Evolutionary conservation across 2,888 invertebrate species (phyloP).

Genomic region (Lithosia quadra): DNA sequence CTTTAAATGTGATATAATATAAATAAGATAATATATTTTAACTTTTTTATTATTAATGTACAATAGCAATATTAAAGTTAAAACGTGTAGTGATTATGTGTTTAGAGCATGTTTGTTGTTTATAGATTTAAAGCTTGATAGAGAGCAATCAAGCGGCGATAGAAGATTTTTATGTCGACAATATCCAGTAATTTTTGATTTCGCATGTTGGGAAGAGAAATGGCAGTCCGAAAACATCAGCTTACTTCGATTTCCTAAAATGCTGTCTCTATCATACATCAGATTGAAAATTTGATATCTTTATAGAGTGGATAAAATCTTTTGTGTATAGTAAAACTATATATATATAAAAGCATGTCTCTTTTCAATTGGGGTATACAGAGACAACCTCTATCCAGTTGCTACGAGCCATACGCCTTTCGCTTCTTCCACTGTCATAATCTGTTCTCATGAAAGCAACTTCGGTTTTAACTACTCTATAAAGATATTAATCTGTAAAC

Average conservation of each 20-base stretch:
- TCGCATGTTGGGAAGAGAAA: neutral
- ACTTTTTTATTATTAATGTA: neutral
- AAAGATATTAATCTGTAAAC: neutral
- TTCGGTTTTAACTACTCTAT: neutral
- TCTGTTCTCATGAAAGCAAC: too few relatives aligned
- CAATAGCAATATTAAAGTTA: slow-evolving; percentile 61
- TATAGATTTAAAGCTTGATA: slow-evolving; percentile 66
- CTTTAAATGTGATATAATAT: neutral
- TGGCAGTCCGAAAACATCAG: too few relatives aligned
- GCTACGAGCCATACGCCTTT: too few relatives aligned
- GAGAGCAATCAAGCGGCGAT: slow-evolving; percentile 40
- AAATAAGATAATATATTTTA: neutral
- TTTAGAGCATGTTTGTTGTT: slow-evolving; percentile 84
- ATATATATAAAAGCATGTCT: too few relatives aligned
- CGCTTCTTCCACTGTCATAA: too few relatives aligned
- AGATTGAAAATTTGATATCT: neutral
- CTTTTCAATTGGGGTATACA: too few relatives aligned
- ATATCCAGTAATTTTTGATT: neutral
- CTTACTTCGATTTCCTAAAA: neutral
- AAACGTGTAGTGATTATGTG: slow-evolving; percentile 59
- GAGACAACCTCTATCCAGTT: too few relatives aligned
- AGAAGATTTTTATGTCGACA: neutral
- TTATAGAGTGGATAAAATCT: neutral
- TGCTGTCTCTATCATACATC: neutral
- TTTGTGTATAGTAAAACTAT: too few relatives aligned